A percentile compares a stretch with the other conserved stretches of the same genome.
Evolutionary conservation across 2,797 vertebrate species (phyloP).

Genomic region (Salarias fasciatus): DNA sequence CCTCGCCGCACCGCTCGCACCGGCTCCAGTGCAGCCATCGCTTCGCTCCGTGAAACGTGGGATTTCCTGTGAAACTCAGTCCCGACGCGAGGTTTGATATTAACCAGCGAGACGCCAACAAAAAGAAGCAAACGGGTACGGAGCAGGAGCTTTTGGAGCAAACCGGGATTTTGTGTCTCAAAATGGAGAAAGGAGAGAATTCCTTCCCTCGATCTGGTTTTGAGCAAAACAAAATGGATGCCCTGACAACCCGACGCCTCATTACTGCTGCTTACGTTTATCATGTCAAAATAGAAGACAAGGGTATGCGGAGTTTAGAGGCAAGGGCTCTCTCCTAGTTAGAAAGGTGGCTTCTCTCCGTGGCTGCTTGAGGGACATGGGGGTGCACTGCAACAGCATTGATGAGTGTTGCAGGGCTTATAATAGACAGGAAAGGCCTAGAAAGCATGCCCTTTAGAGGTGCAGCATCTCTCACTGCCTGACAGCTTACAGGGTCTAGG

Average conservation of each 20-base stretch:
- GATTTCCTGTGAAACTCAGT: background rate
- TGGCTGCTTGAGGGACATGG: conserved; percentile 77
- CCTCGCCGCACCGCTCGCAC: conserved; percentile 37
- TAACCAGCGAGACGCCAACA: background rate
- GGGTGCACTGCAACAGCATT: conserved; percentile 74
- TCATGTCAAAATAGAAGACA: conserved; percentile 75
- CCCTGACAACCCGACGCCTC: conserved; percentile 71
- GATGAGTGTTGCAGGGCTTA: conserved; percentile 79
- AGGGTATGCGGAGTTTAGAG: conserved; percentile 75
- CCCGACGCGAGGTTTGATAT: background rate
- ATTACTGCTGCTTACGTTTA: conserved; percentile 76
- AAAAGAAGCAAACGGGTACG: no score
- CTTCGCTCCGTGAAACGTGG: background rate
- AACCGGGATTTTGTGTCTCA: conserved; percentile 19
- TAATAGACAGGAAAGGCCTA: conserved; percentile 82
- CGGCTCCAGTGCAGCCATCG: conserved; percentile 27
- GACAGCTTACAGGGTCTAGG: conserved; percentile 79
- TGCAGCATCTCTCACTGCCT: conserved; percentile 80
- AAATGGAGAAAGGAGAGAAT: conserved; percentile 37
- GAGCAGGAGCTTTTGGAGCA: background rate
- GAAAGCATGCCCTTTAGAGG: conserved; percentile 79
- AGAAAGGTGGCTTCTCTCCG: conserved; percentile 74
- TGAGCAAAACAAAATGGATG: conserved; percentile 77
- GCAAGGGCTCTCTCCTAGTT: conserved; percentile 73
- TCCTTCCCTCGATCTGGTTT: conserved; percentile 50